phyloP scores from a whole-genome alignment of 2,888 invertebrate genomes.

The Drosophila anomelani region DNA sequence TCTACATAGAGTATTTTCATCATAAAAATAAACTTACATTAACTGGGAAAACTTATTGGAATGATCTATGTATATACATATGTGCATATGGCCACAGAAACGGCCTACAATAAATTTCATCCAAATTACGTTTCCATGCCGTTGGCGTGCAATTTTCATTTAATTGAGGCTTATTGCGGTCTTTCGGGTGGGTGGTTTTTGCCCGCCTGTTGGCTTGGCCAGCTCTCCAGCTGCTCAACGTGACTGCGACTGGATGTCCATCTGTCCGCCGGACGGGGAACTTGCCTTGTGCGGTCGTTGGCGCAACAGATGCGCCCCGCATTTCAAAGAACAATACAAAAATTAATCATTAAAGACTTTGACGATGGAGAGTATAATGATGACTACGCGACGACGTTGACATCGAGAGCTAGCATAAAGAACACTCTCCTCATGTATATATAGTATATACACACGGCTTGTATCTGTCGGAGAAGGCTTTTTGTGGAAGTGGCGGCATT shows the following conservation, averaged over 20 bases:
- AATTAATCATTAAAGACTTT: conserved; percentile 73
- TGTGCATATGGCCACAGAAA: conserved; percentile 31
- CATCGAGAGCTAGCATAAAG: conserved; percentile 53
- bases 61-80: conserved; percentile 25
- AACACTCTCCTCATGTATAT: conserved; percentile 4
- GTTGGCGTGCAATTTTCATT: conserved; percentile 66
- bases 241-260: conserved; percentile 20
- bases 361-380: conserved; percentile 38
- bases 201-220: conserved; percentile 42
- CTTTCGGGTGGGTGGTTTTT: conserved; percentile 46
- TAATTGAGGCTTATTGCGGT: conserved; percentile 73
- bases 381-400: conserved; percentile 49
- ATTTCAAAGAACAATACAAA: conserved; percentile 62
- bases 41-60: conserved; percentile 6
- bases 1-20: background rate
- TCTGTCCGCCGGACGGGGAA: conserved; percentile 36
- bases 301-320: conserved; percentile 71
- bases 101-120: conserved; percentile 71
- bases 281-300: conserved; percentile 63
- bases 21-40: conserved; percentile 15
- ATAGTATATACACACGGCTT: conserved; percentile 30
- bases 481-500: conserved; percentile 43
- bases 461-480: conserved; percentile 52
- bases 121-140: conserved; percentile 61
- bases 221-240: conserved; percentile 52